A percentile compares a stretch with the other conserved stretches of the same genome.
Evolutionary conservation across 2,888 invertebrate genomes (phyloP).

Genomic region (Hymenopus coronatus): DNA sequence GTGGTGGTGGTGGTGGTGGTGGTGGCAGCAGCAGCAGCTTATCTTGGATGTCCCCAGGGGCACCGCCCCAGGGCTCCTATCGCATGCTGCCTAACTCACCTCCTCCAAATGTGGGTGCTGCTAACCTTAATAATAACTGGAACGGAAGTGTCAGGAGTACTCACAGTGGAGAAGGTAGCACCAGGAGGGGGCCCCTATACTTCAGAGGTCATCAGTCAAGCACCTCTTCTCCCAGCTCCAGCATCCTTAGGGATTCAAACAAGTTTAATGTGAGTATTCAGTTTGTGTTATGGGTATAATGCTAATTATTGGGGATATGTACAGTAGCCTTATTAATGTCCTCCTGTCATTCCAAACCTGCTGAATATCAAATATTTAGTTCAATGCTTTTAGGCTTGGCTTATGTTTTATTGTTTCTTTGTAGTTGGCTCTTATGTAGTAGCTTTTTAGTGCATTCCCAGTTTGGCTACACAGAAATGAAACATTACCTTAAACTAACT

Average conservation of each 20-base stretch:
- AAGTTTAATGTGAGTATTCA: conserved; percentile 36
- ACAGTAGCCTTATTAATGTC: not conserved
- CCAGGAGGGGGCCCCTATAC: conserved; percentile 30
- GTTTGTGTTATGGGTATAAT: conserved; percentile 29
- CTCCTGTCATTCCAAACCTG: too few relatives aligned
- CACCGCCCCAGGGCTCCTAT: conserved; percentile 24
- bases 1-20: conserved; percentile 10
- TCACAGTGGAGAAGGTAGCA: conserved; percentile 19
- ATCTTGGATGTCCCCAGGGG: conserved; percentile 23
- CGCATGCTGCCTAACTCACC: conserved; percentile 27
- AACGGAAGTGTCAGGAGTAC: conserved; percentile 16
- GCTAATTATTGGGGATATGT: not conserved
- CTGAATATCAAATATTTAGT: too few relatives aligned
- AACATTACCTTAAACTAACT: not conserved
- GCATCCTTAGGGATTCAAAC: conserved; percentile 33
- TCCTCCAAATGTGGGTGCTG: conserved; percentile 6
- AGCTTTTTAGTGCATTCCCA: conserved; percentile 6
- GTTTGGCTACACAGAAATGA: not conserved
- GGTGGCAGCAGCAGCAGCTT: conserved; percentile 9
- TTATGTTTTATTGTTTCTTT: not conserved
- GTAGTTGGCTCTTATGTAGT: not conserved
- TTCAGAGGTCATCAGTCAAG: conserved; percentile 28
- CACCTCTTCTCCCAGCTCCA: conserved; percentile 18
- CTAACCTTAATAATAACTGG: conserved; percentile 34
- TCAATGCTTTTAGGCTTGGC: not conserved